Evolutionary conservation across 2,888 invertebrate genomes (phyloP).

Genomic region (Muscina levida): DNA sequence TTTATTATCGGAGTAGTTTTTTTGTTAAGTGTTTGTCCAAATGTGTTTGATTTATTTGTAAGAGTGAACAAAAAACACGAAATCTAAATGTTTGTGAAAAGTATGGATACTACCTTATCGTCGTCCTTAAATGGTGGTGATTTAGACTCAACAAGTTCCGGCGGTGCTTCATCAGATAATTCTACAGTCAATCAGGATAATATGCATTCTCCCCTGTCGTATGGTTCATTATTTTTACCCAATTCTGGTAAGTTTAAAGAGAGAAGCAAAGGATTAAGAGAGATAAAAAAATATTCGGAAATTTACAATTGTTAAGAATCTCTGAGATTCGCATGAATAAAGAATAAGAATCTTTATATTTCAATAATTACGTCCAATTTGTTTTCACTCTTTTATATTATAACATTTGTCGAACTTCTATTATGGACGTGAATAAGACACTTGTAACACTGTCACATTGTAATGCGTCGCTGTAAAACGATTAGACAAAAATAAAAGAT

Average conservation of each 20-base stretch:
- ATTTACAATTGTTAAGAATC: constrained; percentile 23
- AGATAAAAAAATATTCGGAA: constrained; percentile 59
- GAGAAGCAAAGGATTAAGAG: background rate
- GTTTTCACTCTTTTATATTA: too few species aligned
- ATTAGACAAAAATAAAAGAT: too few species aligned
- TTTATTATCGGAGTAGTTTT: too few species aligned
- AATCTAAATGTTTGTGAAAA: constrained; percentile 76
- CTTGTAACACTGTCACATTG: too few species aligned
- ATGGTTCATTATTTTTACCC: constrained; percentile 76
- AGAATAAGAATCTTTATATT: background rate
- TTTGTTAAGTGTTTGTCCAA: background rate
- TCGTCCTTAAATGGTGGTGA: constrained; percentile 77
- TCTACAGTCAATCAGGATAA: constrained; percentile 77
- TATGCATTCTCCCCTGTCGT: constrained; percentile 77
- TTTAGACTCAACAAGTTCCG: constrained; percentile 79
- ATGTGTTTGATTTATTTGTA: background rate
- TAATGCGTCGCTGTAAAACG: too few species aligned
- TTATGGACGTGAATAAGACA: too few species aligned
- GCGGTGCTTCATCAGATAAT: constrained; percentile 78
- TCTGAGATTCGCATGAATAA: background rate
- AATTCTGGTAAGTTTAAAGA: constrained; percentile 73
- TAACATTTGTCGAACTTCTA: too few species aligned
- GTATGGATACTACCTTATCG: constrained; percentile 77
- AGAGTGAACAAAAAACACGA: background rate
- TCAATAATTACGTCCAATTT: too few species aligned